Base-by-base conservation (phyloP, 2,888 invertebrate genomes). In the Deilephila porcellus region DNA sequence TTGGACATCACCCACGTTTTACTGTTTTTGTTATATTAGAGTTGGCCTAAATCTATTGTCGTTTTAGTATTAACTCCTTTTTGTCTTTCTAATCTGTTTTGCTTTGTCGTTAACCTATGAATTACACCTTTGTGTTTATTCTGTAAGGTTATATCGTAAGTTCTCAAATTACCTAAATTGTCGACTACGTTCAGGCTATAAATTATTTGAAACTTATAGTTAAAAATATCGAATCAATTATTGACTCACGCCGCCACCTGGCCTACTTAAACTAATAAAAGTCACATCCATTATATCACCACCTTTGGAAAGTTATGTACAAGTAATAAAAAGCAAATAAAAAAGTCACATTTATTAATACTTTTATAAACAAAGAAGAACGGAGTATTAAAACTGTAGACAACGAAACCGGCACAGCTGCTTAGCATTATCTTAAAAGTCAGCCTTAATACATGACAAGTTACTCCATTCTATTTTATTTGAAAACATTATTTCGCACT, bases 221-320 rank as follows among this genome's bases (percentile, higher is more conserved):
- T 45, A 45, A 45, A 45, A 14, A 45, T 45, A 45, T 45, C 45
- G 14, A 45, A 45, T 45, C 11, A 45, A 45, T 45, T 45, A 45
- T 45, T 45, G 45, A 45, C 45, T 25, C 25, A 29, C 17, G 20
- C 25, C 52, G 20, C 20, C 67, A 67, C 52, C 67, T 67, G 67
- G 45, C 52, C 45, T 45, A 67, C 45, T 52, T 67, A 14, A 52
- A 67, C 45, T 25, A 45, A 52, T 67, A 52, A 67, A 52, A 45
- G 67, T 67, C 67, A 52, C 67, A 67, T 67, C 25, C 67, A 67
- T 67, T 67, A 67, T 25, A 6, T 67, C 25, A 25, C 67, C 67
- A 67, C 67, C 67, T 67, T 67, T 67, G 17, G 52, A 52, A 52
- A 52, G 52, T 67, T 25, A 67, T 67, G 17, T 67, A 52, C 14